These are phyloP conservation scores for Eunapius fragilis DNA, from an alignment of 37 sponge, comb jelly and placozoan species.

Conservation along the genomic window DNA sequence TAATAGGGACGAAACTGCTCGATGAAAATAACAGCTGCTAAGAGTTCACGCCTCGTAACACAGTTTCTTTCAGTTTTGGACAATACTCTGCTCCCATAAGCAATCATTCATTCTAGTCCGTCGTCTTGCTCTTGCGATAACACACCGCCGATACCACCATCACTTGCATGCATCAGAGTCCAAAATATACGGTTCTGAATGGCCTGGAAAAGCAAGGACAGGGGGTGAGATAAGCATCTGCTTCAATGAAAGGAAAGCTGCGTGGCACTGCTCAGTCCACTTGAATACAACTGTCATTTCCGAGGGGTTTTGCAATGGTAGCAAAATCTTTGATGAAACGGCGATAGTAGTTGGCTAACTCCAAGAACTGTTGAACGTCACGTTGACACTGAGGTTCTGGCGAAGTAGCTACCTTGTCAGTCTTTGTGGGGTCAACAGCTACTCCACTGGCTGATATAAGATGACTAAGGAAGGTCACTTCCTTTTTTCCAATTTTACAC, in stretches of 20 bases:
- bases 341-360: background rate
- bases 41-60: too few species aligned
- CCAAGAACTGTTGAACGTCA: background rate
- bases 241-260: conserved; percentile 31
- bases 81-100: too few species aligned
- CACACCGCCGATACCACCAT: too few species aligned
- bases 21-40: too few species aligned
- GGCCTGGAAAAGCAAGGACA: conserved; percentile 30
- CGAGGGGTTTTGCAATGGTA: conserved; percentile 7
- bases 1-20: too few species aligned
- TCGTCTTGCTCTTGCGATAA: too few species aligned
- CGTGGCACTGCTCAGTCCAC: too few species aligned
- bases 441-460: background rate
- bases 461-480: conserved; percentile 12
- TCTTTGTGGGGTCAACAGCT: too few species aligned
- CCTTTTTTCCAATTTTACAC: background rate
- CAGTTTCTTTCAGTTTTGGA: too few species aligned
- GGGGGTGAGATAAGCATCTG: conserved; percentile 4
- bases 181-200: conserved; percentile 15
- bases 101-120: too few species aligned
- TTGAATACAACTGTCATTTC: background rate
- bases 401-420: too few species aligned
- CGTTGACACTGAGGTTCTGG: background rate
- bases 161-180: conserved; percentile 60
- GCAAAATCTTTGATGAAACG: conserved; percentile 7